phyloP scores from a whole-genome alignment of 2,797 vertebrate genomes.

The Threskiornis aethiopicus region DNA sequence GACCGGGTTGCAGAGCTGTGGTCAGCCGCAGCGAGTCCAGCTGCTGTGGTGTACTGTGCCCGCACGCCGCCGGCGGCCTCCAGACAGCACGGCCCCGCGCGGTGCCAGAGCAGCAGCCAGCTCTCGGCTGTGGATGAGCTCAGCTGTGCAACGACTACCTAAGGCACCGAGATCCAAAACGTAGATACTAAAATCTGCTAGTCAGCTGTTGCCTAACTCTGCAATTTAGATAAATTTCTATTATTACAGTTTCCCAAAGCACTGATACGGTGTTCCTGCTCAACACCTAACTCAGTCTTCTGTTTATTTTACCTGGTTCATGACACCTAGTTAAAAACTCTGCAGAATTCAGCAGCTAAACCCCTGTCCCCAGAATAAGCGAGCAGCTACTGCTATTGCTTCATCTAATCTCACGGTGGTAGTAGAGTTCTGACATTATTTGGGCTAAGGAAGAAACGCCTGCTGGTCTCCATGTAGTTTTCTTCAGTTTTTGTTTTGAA shows the following conservation, averaged over 20 bases:
- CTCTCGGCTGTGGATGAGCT: fast-evolving
- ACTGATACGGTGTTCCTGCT: neutral
- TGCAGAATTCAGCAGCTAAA: neutral
- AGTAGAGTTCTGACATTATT: neutral
- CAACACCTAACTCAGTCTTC: neutral
- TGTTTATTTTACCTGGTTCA: neutral
- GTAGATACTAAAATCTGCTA: fast-evolving
- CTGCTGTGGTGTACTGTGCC: neutral
- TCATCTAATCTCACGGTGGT: fast-evolving
- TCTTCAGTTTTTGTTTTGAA: neutral
- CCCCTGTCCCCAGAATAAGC: fast-evolving
- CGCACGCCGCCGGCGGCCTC: fast-evolving
- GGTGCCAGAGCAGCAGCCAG: neutral
- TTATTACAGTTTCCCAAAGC: neutral
- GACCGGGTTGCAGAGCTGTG: fast-evolving
- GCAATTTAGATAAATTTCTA: neutral
- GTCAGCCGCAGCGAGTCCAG: fast-evolving
- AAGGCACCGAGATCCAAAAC: fast-evolving
- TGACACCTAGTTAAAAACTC: neutral
- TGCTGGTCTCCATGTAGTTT: fast-evolving
- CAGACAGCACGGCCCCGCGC: fast-evolving
- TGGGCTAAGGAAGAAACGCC: neutral
- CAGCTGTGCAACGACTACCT: neutral
- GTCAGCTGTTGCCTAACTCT: neutral
- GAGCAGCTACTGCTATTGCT: neutral